Percentiles rank a stretch among this genome's conserved stretches.
Evolutionary conservation across 92 coral and sea anemone species (phyloP).

Genomic region (Palythoa grandis): DNA sequence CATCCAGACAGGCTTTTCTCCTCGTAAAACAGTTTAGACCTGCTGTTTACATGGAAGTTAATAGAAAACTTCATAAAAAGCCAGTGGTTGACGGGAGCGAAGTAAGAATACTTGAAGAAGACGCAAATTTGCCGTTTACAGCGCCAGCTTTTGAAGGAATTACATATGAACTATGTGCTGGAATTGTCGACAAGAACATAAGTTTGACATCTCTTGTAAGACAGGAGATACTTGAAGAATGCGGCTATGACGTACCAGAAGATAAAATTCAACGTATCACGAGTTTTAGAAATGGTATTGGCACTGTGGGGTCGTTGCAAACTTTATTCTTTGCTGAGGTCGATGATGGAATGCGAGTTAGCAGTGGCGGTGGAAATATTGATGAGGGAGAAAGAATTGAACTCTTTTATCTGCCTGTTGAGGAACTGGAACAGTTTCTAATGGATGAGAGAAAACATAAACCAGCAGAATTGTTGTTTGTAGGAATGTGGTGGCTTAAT

Average conservation of each 20-base stretch:
- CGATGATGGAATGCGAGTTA: constrained; percentile 80
- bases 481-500: constrained; percentile 90
- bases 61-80: constrained; percentile 69
- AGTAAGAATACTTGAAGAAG: constrained; percentile 67
- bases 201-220: constrained; percentile 70
- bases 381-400: constrained; percentile 94
- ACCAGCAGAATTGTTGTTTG: constrained; percentile 87
- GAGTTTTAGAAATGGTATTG: constrained; percentile 79
- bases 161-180: constrained; percentile 97
- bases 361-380: constrained; percentile 85
- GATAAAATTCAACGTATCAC: constrained; percentile 70
- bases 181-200: constrained; percentile 88
- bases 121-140: constrained; percentile 59
- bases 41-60: constrained; percentile 92
- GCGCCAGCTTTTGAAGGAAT: constrained; percentile 81
- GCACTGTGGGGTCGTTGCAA: constrained; percentile 81
- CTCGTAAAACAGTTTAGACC: constrained; percentile 89
- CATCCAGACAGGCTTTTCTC: constrained; percentile 90
- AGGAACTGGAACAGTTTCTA: constrained; percentile 76
- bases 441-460: constrained; percentile 78
- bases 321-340: constrained; percentile 88
- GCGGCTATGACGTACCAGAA: constrained; percentile 98
- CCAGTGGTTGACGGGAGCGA: constrained; percentile 47
- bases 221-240: constrained; percentile 93
- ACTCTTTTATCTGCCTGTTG: constrained; percentile 86